phyloP scores from a whole-genome alignment of 2,113 vertebrate species.

The Barnardius zonarius region DNA sequence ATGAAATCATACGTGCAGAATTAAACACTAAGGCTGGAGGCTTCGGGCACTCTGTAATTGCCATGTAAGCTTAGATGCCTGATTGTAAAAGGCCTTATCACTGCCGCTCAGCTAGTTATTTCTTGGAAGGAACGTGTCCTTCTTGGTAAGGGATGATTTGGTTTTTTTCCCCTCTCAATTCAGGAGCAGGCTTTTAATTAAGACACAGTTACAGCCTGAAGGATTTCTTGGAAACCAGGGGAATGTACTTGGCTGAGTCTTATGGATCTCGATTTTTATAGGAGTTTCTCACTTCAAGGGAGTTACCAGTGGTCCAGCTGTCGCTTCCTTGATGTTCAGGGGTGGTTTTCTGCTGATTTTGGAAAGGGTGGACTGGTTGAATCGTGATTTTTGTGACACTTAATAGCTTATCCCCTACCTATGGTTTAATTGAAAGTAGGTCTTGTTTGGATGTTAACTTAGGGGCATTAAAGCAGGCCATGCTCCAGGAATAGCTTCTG shows the following conservation, averaged over 20 bases:
- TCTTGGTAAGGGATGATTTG: neutral
- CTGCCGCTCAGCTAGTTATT: neutral
- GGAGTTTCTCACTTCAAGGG: neutral
- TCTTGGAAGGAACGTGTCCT: neutral
- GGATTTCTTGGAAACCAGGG: neutral
- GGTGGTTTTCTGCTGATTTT: neutral
- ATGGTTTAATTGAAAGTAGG: neutral
- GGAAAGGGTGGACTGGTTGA: neutral
- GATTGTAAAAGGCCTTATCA: constrained; percentile 4
- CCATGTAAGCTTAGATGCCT: neutral
- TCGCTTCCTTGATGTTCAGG: neutral
- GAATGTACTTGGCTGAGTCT: neutral
- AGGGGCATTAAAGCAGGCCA: neutral
- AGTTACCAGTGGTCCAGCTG: neutral
- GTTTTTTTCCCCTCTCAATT: neutral
- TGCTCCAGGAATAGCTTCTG: neutral
- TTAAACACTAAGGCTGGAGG: neutral
- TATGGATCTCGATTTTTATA: neutral
- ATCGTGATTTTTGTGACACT: neutral
- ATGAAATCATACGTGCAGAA: neutral
- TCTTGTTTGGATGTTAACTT: neutral
- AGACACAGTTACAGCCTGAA: neutral
- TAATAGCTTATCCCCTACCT: neutral
- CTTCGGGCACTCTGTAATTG: neutral
- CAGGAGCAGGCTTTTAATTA: constrained; percentile 27